phyloP scores from a whole-genome alignment of 2,797 vertebrate species.

The Sus cebifrons region DNA sequence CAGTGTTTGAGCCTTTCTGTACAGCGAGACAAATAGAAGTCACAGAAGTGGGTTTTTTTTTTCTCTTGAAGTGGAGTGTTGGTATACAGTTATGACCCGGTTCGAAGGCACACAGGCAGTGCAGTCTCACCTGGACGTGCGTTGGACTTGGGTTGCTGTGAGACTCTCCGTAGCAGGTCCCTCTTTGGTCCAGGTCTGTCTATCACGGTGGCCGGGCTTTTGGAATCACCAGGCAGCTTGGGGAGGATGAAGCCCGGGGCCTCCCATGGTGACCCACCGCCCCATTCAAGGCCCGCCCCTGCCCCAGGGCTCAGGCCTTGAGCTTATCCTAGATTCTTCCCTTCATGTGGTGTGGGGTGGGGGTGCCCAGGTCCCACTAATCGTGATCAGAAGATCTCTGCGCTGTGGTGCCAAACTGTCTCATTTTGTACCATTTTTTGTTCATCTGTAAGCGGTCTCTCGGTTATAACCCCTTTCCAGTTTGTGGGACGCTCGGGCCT shows the following conservation, averaged over 20 bases:
- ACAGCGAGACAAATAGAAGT: neutral
- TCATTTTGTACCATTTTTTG: neutral
- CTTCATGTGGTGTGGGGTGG: too few species aligned
- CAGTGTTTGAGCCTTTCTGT: neutral
- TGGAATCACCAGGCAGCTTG: neutral
- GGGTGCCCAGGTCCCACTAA: neutral
- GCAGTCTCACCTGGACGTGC: rapidly evolving
- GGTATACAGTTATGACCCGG: neutral
- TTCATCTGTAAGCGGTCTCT: neutral
- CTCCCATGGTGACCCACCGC: too few species aligned
- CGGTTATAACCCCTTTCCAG: neutral
- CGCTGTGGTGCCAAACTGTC: neutral
- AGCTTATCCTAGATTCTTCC: neutral
- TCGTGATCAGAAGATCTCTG: neutral
- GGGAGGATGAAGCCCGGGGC: neutral
- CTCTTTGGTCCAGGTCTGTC: neutral
- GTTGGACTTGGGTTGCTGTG: rapidly evolving
- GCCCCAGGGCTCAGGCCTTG: neutral
- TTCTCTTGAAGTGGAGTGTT: neutral
- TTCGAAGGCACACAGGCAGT: neutral
- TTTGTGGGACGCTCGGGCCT: neutral
- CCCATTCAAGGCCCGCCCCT: rapidly evolving
- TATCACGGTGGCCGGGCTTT: neutral
- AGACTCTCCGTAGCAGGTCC: rapidly evolving
- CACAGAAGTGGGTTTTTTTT: neutral